phyloP scores from a whole-genome alignment of 2,888 invertebrate species.

The Dioctria rufipes region DNA sequence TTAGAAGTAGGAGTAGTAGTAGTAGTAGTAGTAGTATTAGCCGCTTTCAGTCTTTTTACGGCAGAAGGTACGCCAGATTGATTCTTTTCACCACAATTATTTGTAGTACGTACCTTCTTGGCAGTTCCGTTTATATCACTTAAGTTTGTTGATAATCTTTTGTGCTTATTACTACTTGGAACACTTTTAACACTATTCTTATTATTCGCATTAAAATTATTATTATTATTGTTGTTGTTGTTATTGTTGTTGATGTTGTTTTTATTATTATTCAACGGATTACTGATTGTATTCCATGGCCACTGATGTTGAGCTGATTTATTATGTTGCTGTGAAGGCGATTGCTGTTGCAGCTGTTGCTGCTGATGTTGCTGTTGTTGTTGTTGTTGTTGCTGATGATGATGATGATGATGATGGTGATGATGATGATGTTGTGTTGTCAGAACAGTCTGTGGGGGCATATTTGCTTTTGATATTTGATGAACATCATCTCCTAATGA shows the following conservation, averaged over 20 bases:
- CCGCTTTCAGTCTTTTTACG: conserved; percentile 57
- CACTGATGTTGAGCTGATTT: conserved; percentile 62
- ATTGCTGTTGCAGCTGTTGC: not conserved
- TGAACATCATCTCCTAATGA: conserved; percentile 74
- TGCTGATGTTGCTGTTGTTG: conserved; percentile 23
- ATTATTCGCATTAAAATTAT: conserved; percentile 58
- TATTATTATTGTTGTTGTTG: conserved; percentile 59
- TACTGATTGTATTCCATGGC: conserved; percentile 67
- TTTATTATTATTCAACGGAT: conserved; percentile 58
- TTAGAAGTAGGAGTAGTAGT: too few relatives aligned
- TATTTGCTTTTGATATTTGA: conserved; percentile 60
- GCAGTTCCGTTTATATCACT: conserved; percentile 61
- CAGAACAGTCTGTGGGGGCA: conserved; percentile 63
- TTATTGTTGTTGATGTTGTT: conserved; percentile 58
- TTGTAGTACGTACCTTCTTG: conserved; percentile 65
- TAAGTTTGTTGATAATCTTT: conserved; percentile 58
- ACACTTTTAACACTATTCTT: conserved; percentile 51
- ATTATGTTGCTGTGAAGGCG: conserved; percentile 52
- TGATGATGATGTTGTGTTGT: conserved; percentile 55
- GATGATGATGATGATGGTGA: too few relatives aligned
- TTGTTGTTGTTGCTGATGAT: conserved; percentile 1
- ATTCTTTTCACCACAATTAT: conserved; percentile 50
- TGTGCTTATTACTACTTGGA: conserved; percentile 59
- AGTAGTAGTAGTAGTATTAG: not conserved
- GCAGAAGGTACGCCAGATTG: conserved; percentile 32